Percentiles rank a stretch among this genome's conserved stretches.
phyloP scores from a whole-genome alignment of 2,113 vertebrate species.

The Physeter macrocephalus region DNA sequence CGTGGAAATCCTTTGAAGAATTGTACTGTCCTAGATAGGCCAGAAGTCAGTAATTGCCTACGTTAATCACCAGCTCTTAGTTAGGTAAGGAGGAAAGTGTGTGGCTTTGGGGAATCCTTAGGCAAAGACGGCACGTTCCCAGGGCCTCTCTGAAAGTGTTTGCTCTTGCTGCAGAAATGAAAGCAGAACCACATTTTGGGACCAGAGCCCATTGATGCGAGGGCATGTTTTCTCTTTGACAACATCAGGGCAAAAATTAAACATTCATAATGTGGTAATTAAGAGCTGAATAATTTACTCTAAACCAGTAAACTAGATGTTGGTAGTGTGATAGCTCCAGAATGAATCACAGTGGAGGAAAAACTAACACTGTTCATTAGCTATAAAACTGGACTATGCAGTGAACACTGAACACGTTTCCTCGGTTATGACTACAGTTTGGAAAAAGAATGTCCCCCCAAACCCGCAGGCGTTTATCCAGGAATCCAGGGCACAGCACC shows the following conservation, averaged over 20 bases:
- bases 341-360: conserved; percentile 39
- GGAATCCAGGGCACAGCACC: not conserved
- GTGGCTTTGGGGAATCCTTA: not conserved
- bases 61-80: not conserved
- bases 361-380: conserved; percentile 49
- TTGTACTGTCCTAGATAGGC: not conserved
- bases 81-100: not conserved
- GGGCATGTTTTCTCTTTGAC: conserved; percentile 75
- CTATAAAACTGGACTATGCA: not conserved
- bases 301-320: conserved; percentile 72
- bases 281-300: conserved; percentile 81
- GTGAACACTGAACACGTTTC: not conserved
- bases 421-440: not conserved
- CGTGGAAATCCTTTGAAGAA: not conserved
- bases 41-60: not conserved
- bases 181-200: not conserved
- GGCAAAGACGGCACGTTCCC: not conserved
- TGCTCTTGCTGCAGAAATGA: not conserved
- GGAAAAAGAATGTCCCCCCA: not conserved
- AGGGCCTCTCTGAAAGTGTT: not conserved
- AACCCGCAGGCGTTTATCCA: not conserved
- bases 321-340: conserved; percentile 46
- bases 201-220: not conserved
- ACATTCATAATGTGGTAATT: conserved; percentile 83
- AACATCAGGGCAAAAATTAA: conserved; percentile 79